Base-by-base conservation (phyloP, 2,888 invertebrate species). In the Calephelis perditalis region DNA sequence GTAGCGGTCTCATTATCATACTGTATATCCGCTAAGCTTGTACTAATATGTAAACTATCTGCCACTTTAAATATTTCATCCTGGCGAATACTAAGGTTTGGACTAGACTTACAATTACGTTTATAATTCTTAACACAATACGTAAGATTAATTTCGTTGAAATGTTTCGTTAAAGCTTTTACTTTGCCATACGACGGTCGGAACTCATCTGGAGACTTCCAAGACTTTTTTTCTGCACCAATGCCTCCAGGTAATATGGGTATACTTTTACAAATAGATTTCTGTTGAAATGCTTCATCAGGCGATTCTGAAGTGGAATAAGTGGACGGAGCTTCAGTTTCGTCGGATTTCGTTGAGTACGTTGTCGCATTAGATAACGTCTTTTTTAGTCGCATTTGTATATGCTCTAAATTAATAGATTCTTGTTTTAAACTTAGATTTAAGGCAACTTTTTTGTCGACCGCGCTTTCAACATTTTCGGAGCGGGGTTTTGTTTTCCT, bases 171-270 rank as follows among this genome's bases (percentile, higher is more conserved):
- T 63, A 96, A 82, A 49, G 93, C 94, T 62, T 93, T 94, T 0
- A 95, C 95, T 77, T 94, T 92, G 1, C 95, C 95, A 62, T 92
- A 92, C 0, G 94, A 93, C 26, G 94, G 92, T 62, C 94, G 82
- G 59, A 93, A 93, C 70, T 94, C 94, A 69, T 94, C 94, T 0
- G 94, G 94, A 0, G 94, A 94, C 71, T 92, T 93, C 94, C 94
- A 94, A 26, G 92, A 93, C 68, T 93, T 94, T 57, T 82, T 79
- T 62, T 86, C 82, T 56, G 81, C 78, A 60, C 81, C 77, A 7
- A 72, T 70, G 47, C 82, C 83, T 49, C 72, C 65, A 15, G 82
- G 74, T 26, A 74, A 74, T 46, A 73, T 59, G 72, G 61, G 69
- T 59, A 58, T 67, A 66, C 59, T 69, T 60, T 73, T 73, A 12